These are phyloP conservation scores for Pemphigus obesinymphae DNA, from an alignment of 1,140 invertebrate genomes.

Conservation along the genomic window DNA sequence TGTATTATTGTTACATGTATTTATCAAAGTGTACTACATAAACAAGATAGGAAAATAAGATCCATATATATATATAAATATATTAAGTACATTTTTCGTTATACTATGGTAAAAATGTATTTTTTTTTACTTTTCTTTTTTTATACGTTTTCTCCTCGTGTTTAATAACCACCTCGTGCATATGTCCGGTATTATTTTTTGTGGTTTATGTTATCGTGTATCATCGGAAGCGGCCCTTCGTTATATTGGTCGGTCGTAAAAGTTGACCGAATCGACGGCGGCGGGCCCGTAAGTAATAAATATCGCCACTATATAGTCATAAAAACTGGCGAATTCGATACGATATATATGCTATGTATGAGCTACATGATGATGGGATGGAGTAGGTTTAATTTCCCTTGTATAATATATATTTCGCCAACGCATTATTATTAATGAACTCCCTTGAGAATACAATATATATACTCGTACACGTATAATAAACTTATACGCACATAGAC, in stretches of 20 bases:
- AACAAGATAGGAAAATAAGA: too few relatives aligned
- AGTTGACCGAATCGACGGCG: not conserved
- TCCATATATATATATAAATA: too few relatives aligned
- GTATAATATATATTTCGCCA: not conserved
- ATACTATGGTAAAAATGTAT: too few relatives aligned
- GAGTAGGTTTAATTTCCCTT: conserved; percentile 1
- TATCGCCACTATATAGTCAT: not conserved
- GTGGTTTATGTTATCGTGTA: conserved; percentile 4
- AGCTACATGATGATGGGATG: not conserved
- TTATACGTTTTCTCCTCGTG: not conserved
- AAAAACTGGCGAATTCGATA: conserved; percentile 20
- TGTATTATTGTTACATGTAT: too few relatives aligned
- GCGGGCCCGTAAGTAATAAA: not conserved
- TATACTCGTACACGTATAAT: not conserved
- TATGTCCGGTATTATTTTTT: not conserved
- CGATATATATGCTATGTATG: not conserved
- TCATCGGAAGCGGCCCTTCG: not conserved
- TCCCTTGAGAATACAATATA: not conserved
- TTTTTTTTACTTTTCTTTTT: not conserved
- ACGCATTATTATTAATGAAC: conserved; percentile 32
- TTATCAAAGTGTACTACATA: too few relatives aligned
- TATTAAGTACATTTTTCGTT: too few relatives aligned
- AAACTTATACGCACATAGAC: not conserved
- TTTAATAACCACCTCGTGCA: not conserved
- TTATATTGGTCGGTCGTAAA: conserved; percentile 21